phyloP scores from a whole-genome alignment of 2,888 invertebrate species.

The Smittia sp. region DNA sequence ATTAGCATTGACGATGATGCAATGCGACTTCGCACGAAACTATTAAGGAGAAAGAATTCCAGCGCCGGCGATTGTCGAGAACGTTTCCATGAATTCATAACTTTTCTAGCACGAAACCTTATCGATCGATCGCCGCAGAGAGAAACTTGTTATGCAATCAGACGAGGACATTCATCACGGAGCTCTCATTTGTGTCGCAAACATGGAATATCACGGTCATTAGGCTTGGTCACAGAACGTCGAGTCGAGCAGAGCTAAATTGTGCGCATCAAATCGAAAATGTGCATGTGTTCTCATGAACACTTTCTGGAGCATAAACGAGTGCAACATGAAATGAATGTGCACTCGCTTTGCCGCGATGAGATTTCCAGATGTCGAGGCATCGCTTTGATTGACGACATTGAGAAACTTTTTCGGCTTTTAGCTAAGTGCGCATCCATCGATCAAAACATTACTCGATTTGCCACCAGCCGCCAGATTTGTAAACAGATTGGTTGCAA shows the following conservation, averaged over 20 bases:
- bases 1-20: too few relatives aligned
- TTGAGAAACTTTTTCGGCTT: background rate
- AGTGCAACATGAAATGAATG: background rate
- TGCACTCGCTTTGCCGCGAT: background rate
- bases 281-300: background rate
- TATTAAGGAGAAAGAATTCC: too few relatives aligned
- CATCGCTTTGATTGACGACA: background rate
- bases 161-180: too few relatives aligned
- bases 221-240: too few relatives aligned
- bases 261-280: background rate
- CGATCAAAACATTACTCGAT: background rate
- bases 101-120: too few relatives aligned
- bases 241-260: background rate
- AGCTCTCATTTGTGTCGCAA: too few relatives aligned
- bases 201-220: too few relatives aligned
- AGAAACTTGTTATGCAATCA: too few relatives aligned
- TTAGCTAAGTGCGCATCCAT: background rate
- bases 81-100: too few relatives aligned
- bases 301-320: background rate
- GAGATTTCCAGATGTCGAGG: background rate
- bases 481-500: background rate
- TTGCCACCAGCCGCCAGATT: background rate
- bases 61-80: too few relatives aligned
- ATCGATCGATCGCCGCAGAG: too few relatives aligned
- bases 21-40: too few relatives aligned